phyloP scores from a whole-genome alignment of 2,888 invertebrate species.

The Drosophila flavopinicola region DNA sequence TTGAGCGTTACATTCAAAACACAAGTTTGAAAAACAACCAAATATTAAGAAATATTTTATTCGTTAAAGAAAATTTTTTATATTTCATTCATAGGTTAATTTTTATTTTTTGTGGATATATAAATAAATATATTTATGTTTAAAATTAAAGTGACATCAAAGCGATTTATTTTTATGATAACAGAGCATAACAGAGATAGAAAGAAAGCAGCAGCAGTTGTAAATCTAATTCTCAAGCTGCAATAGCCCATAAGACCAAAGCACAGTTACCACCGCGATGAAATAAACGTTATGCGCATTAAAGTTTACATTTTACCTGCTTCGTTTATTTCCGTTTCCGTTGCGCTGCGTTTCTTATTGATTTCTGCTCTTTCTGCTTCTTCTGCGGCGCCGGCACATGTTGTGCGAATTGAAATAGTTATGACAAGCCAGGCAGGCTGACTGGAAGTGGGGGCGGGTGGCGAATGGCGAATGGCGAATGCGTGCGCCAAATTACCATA shows the following conservation, averaged over 20 bases:
- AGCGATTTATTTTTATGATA: too few species aligned
- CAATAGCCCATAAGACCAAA: neutral
- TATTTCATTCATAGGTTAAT: too few species aligned
- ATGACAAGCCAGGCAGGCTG: constrained; percentile 49
- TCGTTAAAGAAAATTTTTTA: too few species aligned
- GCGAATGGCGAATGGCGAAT: constrained; percentile 1
- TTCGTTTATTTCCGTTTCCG: constrained; percentile 65
- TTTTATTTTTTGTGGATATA: too few species aligned
- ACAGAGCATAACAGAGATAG: too few species aligned
- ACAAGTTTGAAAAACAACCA: too few species aligned
- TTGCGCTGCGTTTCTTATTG: constrained; percentile 44
- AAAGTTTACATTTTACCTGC: constrained; percentile 56
- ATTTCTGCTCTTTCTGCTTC: constrained; percentile 23
- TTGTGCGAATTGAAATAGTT: constrained; percentile 72
- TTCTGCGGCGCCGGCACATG: constrained; percentile 49
- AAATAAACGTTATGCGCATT: constrained; percentile 7
- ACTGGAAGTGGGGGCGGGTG: constrained; percentile 24
- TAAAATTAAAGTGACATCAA: too few species aligned
- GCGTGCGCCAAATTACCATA: constrained; percentile 67
- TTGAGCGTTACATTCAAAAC: too few species aligned
- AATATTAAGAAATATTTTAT: too few species aligned
- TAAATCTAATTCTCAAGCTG: too few species aligned
- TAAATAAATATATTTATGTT: too few species aligned
- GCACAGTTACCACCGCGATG: neutral
- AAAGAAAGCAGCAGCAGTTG: too few species aligned